A percentile compares a stretch with the other conserved stretches of the same genome.
These are phyloP conservation scores for Pipistrellus pipistrellus DNA, from an alignment of 2,797 vertebrate genomes.

Conservation along the genomic window DNA sequence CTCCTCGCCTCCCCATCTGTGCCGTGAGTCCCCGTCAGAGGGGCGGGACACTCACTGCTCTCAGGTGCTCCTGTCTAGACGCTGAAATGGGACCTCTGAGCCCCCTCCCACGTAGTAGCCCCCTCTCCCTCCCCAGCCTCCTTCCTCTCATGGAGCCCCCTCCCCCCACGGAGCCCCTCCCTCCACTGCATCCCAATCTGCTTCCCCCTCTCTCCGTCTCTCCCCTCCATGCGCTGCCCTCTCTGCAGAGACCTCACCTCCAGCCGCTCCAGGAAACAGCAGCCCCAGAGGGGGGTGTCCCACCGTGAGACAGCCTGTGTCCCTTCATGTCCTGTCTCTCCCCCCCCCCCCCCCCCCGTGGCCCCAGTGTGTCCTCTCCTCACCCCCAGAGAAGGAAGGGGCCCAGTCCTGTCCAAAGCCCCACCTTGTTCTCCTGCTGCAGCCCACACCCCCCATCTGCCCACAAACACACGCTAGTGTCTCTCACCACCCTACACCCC, in stretches of 20 bases:
- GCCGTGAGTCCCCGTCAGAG: background rate
- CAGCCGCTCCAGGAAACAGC: background rate
- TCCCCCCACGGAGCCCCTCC: background rate
- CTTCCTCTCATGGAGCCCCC: background rate
- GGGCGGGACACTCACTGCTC: background rate
- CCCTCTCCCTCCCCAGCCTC: background rate
- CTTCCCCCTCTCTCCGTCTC: background rate
- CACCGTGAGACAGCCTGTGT: background rate
- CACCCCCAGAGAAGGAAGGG: too few relatives aligned
- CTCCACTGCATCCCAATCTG: background rate
- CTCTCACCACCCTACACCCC: background rate
- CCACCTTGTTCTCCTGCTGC: rapidly evolving
- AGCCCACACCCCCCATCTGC: background rate
- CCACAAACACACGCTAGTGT: background rate
- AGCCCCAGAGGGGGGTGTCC: background rate
- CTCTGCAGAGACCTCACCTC: background rate
- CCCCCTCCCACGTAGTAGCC: background rate
- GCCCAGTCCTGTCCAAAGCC: background rate
- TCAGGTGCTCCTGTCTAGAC: background rate
- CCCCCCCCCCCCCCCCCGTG: rapidly evolving
- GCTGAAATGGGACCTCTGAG: background rate
- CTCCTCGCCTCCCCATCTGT: too few relatives aligned
- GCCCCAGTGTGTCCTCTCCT: background rate
- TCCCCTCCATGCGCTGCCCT: background rate
- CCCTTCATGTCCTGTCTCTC: background rate